These are phyloP conservation scores for Bryconaethiops microstoma DNA, from an alignment of 2,797 vertebrate genomes.

Conservation along the genomic window DNA sequence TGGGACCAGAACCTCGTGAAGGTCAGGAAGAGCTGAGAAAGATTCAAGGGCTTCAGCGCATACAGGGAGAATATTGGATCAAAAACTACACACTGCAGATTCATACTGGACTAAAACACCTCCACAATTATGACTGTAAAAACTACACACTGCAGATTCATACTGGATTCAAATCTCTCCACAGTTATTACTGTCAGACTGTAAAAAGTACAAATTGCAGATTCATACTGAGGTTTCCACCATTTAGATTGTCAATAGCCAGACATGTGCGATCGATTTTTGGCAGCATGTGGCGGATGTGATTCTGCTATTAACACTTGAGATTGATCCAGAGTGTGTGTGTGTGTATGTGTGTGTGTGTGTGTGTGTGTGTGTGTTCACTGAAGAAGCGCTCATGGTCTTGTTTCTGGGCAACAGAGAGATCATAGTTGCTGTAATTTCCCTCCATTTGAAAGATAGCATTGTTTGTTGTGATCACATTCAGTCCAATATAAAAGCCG, in stretches of 20 bases:
- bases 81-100: too few relatives aligned
- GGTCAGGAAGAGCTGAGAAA: neutral
- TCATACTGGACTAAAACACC: too few relatives aligned
- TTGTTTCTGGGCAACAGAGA: constrained; percentile 41
- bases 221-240: too few relatives aligned
- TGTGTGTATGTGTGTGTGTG: neutral
- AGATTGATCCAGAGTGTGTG: neutral
- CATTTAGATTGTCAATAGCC: too few relatives aligned
- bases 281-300: neutral
- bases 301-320: constrained; percentile 7
- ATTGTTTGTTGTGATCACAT: constrained; percentile 40
- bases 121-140: too few relatives aligned
- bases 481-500: constrained; percentile 20
- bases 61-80: neutral
- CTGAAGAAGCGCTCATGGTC: neutral
- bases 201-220: too few relatives aligned
- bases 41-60: neutral
- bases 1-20: neutral
- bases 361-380: constrained; percentile 23
- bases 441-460: constrained; percentile 40
- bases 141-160: too few relatives aligned
- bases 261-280: neutral
- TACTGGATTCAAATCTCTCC: too few relatives aligned
- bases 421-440: constrained; percentile 28
- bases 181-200: too few relatives aligned